phyloP scores from a whole-genome alignment of 2,888 invertebrate species.

The Crepidodera aurea region DNA sequence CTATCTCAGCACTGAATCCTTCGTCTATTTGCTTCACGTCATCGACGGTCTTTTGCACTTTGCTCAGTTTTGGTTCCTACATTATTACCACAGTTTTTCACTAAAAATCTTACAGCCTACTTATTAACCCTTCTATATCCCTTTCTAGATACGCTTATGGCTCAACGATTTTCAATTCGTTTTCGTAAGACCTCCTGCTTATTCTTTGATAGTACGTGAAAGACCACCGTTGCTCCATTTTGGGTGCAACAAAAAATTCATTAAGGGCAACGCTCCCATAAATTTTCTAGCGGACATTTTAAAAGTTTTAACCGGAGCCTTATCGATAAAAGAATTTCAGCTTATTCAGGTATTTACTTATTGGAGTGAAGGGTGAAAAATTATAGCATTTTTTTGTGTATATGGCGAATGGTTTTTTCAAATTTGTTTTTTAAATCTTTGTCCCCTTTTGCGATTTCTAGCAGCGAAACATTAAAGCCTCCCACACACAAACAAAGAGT shows the following conservation, averaged over 20 bases:
- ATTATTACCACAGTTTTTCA: no score
- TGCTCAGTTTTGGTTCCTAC: no score
- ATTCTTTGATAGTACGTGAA: slow-evolving; percentile 14
- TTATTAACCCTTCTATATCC: no score
- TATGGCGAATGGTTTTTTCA: no score
- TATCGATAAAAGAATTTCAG: neutral
- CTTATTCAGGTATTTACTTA: neutral
- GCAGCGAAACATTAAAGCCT: neutral
- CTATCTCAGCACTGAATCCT: no score
- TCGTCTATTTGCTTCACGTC: no score
- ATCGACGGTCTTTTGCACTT: no score
- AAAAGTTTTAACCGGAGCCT: slow-evolving; percentile 5
- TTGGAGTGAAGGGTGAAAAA: no score
- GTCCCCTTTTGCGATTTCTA: no score
- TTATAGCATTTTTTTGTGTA: no score
- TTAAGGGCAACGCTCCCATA: slow-evolving; percentile 12
- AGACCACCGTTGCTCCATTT: slow-evolving; percentile 22
- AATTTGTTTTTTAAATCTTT: no score
- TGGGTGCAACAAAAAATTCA: slow-evolving; percentile 7
- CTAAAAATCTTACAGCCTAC: no score
- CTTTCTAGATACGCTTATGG: slow-evolving; percentile 3
- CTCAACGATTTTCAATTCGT: neutral
- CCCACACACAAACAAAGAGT: neutral
- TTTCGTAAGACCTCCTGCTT: slow-evolving; percentile 29
- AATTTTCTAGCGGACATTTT: slow-evolving; percentile 11